A percentile compares a stretch with the other conserved stretches of the same genome.
These are phyloP conservation scores for Coptodon rendalli DNA, from an alignment of 2,113 vertebrate genomes.

Conservation along the genomic window DNA sequence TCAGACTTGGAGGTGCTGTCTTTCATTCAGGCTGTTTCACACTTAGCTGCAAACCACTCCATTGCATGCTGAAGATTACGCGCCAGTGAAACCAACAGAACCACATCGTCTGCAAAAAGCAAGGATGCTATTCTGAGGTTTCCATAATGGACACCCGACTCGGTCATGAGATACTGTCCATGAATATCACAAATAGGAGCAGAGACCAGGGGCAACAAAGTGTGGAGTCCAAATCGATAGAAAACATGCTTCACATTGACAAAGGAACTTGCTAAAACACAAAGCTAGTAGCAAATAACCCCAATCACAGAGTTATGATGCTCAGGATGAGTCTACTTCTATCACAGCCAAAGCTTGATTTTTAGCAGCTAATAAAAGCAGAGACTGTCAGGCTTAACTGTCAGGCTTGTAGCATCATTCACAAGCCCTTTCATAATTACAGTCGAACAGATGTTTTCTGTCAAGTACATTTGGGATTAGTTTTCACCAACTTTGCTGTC, in stretches of 20 bases:
- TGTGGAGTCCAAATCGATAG: not conserved
- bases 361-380: not conserved
- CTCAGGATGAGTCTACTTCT: not conserved
- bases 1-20: not conserved
- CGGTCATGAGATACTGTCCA: not conserved
- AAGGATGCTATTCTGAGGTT: not conserved
- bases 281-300: not conserved
- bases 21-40: not conserved
- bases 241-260: not conserved
- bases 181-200: not conserved
- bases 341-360: not conserved
- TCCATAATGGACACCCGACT: not conserved
- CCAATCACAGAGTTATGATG: not conserved
- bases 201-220: not conserved
- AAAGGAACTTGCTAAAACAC: not conserved
- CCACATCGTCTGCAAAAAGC: not conserved
- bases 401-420: not conserved
- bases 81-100: not conserved
- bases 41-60: not conserved
- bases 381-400: not conserved
- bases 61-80: not conserved
- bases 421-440: not conserved
- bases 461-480: not conserved
- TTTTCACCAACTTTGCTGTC: not conserved
- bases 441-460: not conserved